phyloP scores from a whole-genome alignment of 2,888 invertebrate species.

The Callimorpha dominula region DNA sequence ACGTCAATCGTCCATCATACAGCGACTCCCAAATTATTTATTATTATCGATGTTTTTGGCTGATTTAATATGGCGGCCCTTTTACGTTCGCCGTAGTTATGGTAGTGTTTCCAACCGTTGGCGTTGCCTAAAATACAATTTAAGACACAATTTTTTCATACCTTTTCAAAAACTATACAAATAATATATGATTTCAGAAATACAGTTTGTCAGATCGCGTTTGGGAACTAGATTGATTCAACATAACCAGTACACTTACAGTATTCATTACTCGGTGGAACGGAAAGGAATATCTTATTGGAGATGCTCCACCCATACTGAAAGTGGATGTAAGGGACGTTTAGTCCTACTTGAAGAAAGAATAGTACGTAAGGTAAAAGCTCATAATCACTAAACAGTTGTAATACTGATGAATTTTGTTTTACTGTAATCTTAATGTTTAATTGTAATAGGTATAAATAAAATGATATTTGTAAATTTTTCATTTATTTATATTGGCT shows the following conservation, averaged over 20 bases:
- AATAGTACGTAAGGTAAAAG: conserved; percentile 5
- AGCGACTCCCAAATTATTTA: no score
- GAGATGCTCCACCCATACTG: conserved; percentile 18
- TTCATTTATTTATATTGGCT: no score
- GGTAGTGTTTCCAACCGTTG: neutral
- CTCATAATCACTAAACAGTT: conserved; percentile 11
- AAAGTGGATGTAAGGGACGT: conserved; percentile 14
- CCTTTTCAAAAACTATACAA: no score
- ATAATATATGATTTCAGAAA: conserved; percentile 10
- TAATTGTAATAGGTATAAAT: no score
- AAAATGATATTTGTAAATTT: no score
- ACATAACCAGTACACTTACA: conserved; percentile 16
- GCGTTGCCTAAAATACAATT: neutral
- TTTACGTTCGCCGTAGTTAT: no score
- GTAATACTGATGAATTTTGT: neutral
- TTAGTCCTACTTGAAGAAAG: conserved; percentile 11
- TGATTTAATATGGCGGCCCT: no score
- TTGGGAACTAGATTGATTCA: conserved; percentile 18
- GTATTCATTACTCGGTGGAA: conserved; percentile 9
- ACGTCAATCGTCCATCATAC: no score
- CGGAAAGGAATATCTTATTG: conserved; percentile 9
- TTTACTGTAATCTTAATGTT: neutral
- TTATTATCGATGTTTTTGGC: no score
- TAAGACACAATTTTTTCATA: no score
- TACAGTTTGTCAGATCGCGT: conserved; percentile 11